Conservation (phyloP, 1,140 invertebrate genomes). For the Conus ventricosus region DNA sequence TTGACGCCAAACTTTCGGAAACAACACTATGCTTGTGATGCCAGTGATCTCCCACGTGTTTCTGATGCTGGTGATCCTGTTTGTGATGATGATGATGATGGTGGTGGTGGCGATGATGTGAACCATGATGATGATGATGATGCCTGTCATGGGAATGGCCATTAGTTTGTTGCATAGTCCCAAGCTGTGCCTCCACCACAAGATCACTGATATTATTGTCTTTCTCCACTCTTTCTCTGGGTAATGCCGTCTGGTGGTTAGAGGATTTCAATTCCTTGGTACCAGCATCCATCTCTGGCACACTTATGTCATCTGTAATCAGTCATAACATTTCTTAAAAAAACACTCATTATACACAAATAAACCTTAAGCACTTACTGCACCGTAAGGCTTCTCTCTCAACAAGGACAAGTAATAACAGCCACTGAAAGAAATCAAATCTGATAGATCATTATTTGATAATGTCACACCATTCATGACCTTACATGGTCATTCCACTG, state of each 20-base stretch:
- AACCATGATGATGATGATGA: slow-evolving; percentile 32
- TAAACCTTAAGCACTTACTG: too few relatives aligned
- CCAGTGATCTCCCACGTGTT: slow-evolving; percentile 49
- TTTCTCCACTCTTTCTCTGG: not conserved
- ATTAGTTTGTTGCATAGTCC: not conserved
- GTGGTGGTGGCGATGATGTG: slow-evolving; percentile 51
- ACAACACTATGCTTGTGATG: slow-evolving; percentile 25
- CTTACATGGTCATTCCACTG: too few relatives aligned
- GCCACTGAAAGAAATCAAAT: too few relatives aligned
- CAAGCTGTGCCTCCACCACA: not conserved
- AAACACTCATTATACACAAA: too few relatives aligned
- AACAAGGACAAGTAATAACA: too few relatives aligned
- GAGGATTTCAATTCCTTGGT: too few relatives aligned
- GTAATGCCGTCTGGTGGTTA: not conserved
- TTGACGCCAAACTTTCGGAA: not conserved
- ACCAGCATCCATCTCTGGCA: not conserved
- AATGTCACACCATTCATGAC: too few relatives aligned
- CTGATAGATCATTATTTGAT: too few relatives aligned
- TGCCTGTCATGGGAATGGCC: slow-evolving; percentile 42
- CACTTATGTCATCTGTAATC: too few relatives aligned
- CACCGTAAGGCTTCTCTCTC: too few relatives aligned
- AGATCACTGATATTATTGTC: not conserved
- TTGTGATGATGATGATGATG: slow-evolving; percentile 31
- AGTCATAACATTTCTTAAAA: too few relatives aligned
- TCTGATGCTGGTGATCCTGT: slow-evolving; percentile 48